Evolutionary conservation across 2,797 vertebrate species (phyloP).

Genomic region (Diplodus puntazzo): DNA sequence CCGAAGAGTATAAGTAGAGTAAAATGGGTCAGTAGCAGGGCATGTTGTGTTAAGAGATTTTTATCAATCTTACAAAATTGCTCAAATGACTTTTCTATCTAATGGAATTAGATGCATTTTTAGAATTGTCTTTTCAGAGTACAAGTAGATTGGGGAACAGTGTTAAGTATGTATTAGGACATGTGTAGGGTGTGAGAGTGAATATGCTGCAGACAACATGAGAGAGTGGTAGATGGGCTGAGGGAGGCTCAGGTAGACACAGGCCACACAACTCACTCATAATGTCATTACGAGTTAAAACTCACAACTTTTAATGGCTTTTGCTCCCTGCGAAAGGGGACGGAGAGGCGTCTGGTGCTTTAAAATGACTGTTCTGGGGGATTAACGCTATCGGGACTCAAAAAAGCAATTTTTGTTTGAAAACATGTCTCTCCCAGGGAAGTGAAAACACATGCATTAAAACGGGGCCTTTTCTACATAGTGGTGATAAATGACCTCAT

Average conservation of each 20-base stretch:
- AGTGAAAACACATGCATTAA: constrained; percentile 70
- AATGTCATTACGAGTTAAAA: constrained; percentile 73
- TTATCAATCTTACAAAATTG: too few relatives aligned
- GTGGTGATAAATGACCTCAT: constrained; percentile 79
- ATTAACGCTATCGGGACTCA: constrained; percentile 79
- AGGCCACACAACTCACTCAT: constrained; percentile 66
- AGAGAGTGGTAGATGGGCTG: constrained; percentile 39
- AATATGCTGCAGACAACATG: constrained; percentile 35
- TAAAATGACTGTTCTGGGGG: constrained; percentile 76
- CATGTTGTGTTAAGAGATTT: too few relatives aligned
- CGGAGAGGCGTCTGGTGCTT: constrained; percentile 60
- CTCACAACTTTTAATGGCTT: constrained; percentile 84
- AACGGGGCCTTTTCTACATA: constrained; percentile 61
- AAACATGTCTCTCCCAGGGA: constrained; percentile 71
- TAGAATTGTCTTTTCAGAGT: not conserved
- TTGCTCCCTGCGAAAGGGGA: constrained; percentile 62
- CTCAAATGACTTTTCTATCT: constrained; percentile 10
- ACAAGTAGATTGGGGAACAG: not conserved
- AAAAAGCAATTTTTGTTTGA: constrained; percentile 77
- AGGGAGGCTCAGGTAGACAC: constrained; percentile 47
- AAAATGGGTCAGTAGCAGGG: too few relatives aligned
- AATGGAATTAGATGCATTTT: constrained; percentile 15
- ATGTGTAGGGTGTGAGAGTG: constrained; percentile 8
- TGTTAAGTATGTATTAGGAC: not conserved
- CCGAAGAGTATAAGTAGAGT: too few relatives aligned